Base-by-base conservation (phyloP, 2,888 invertebrate species). In the Metopia argyrocephala region DNA sequence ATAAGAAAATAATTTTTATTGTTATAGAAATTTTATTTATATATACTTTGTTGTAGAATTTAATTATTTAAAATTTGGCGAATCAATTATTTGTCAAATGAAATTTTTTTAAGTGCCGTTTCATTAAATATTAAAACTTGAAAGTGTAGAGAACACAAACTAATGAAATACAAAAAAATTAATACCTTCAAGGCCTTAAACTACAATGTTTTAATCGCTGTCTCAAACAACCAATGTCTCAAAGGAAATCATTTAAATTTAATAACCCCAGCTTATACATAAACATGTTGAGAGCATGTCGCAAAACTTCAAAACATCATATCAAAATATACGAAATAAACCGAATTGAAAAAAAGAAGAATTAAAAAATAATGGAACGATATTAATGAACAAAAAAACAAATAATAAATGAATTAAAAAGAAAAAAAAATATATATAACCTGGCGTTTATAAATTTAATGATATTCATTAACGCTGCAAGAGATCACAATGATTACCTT, bases 381-480 rank as follows among this genome's bases (percentile, higher is more conserved):
- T n/a, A 71, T 21, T 45, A 62, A 31, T 31, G 54, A 27, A 45
- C 45, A 59, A 28, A 21, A 21, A 46, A 31, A 74, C 18, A 48
- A 74, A 50, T 15, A 21, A 50, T 59, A 78, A 71, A 59, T 61
- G 56, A 62, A 54, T 9, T 31, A 61, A 70, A 31, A 31, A 31
- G 3, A 2, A 31, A 12, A 31, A 12, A 31, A 38, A 9, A 38
- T 12, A 31, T 12, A 66, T 20, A 45, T 57, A 28, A 6, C 2
- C 21, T 48, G 81, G 83, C 82, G 79, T 79, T 82, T 78, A 76
- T 64, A 80, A 76, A 66, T 70, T 65, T 76, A 76, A 76, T 79
- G 78, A 69, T 79, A 74, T 80, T 73, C 80, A 80, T 78, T 78
- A 78, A 75, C 71, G 78, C 74, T 62, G 76, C 76, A 71, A 81